Conservation (phyloP, 1,140 invertebrate species). For the Drosophila lacertosa region DNA sequence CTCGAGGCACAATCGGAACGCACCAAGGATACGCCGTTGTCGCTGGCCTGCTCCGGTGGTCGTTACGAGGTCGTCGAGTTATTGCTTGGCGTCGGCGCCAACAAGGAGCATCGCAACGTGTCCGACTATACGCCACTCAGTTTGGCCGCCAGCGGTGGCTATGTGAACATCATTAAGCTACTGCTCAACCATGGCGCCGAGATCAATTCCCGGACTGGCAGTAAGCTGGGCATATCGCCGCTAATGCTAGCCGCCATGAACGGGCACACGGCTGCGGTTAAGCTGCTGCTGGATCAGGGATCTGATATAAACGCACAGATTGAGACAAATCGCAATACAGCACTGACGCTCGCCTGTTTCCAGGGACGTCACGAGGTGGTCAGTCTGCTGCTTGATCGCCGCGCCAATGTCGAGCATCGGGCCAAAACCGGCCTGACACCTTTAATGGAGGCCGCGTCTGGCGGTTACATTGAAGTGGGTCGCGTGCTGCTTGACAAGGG, state of each 20-base stretch:
- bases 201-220: slow-evolving; percentile 99
- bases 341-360: slow-evolving; percentile 99
- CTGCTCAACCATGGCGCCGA: slow-evolving; percentile 96
- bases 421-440: slow-evolving; percentile 99
- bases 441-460: slow-evolving; percentile 99
- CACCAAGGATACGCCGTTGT: slow-evolving; percentile 99
- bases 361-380: slow-evolving; percentile 99
- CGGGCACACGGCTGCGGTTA: slow-evolving; percentile 96
- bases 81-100: slow-evolving; percentile 93
- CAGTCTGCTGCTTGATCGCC: slow-evolving; percentile 96
- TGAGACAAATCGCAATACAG: slow-evolving; percentile 99
- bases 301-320: slow-evolving; percentile 99
- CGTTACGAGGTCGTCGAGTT: slow-evolving; percentile 98
- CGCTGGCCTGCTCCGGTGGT: slow-evolving; percentile 98
- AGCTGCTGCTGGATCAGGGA: slow-evolving; percentile 97
- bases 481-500: slow-evolving; percentile 97
- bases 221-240: slow-evolving; percentile 98
- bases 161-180: slow-evolving; percentile 99
- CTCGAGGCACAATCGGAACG: slow-evolving; percentile 99
- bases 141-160: slow-evolving; percentile 98
- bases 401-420: slow-evolving; percentile 99
- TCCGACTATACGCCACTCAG: slow-evolving; percentile 99
- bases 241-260: slow-evolving; percentile 99
- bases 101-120: slow-evolving; percentile 99
- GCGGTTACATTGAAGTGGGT: slow-evolving; percentile 99